phyloP scores from a whole-genome alignment of 2,113 vertebrate genomes.

The Nycticorax nycticorax region DNA sequence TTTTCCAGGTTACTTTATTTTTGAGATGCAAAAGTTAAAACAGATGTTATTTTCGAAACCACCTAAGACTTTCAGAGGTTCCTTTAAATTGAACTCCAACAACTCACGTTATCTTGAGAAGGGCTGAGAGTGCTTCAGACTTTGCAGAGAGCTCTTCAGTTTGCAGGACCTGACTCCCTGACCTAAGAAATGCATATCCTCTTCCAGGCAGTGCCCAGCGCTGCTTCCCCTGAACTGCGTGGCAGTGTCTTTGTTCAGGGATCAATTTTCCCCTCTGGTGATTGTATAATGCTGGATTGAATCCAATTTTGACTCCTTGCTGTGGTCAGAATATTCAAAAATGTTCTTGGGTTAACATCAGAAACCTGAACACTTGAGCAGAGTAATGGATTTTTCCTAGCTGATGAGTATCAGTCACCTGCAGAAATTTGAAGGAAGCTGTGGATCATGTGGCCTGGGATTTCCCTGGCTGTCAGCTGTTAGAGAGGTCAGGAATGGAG shows the following conservation, averaged over 20 bases:
- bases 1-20: neutral
- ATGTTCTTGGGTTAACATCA: neutral
- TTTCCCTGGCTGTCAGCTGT: neutral
- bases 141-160: neutral
- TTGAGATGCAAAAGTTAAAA: neutral
- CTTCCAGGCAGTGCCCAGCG: neutral
- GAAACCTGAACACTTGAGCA: neutral
- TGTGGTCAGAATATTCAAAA: neutral
- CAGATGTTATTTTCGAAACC: neutral
- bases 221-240: neutral
- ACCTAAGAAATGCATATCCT: neutral
- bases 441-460: neutral
- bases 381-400: neutral
- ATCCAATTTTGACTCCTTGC: neutral
- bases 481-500: neutral
- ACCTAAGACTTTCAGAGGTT: neutral
- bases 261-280: neutral
- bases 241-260: neutral
- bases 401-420: neutral
- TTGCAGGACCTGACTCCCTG: neutral
- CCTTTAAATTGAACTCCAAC: neutral
- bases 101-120: neutral
- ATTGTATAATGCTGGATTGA: neutral
- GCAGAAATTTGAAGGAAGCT: neutral
- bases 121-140: neutral